Base-by-base conservation (phyloP, 2,888 invertebrate species). In the Eupithecia centaureata region DNA sequence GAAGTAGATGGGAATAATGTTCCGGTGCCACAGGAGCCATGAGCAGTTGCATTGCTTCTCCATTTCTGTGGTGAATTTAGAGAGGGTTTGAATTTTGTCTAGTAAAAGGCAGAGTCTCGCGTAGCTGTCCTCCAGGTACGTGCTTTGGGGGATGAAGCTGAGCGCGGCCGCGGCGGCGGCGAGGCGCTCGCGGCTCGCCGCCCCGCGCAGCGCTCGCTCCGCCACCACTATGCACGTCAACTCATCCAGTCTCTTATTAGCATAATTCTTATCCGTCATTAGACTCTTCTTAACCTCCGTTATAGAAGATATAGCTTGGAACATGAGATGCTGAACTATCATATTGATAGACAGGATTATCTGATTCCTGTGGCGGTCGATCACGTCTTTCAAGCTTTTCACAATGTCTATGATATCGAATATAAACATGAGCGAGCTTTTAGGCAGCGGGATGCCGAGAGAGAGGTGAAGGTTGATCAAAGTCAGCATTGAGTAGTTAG, bases 391-490 rank as follows among this genome's bases (percentile, higher is more conserved):
- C 73, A 98, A 94, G 33, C 96, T 94, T 90, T 97, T 97, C 42
- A 98, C 88, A 70, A 97, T 94, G 86, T 98, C 97, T 65, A 97
- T 94, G 28, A 98, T 93, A 79, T 96, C 95, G 89, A 97, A 98
- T 61, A 98, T 90, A 3, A 95, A 94, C 73, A 96, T 92, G 13
- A 98, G 94, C 47, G 95, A 95, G 38, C 95, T 95, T 84, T 97
- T 97, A 0, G 96, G 95, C 92, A 99, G 95, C 4, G 98, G 96
- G 78, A 95, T 94, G 30, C 95, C 95, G 60, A 97, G 93, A 18
- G 95, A 94, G 12, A 95, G 93, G 83, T 97, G 96, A 30, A 96
- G 89, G 82, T 96, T 96, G 63, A 96, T 94, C 12, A 96, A 81
- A 35, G 89, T 90, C 27, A 92, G 79, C 59, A 91, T 82, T 30